These are phyloP conservation scores for Graphium colonna DNA, from an alignment of 2,888 invertebrate genomes.

Conservation along the genomic window DNA sequence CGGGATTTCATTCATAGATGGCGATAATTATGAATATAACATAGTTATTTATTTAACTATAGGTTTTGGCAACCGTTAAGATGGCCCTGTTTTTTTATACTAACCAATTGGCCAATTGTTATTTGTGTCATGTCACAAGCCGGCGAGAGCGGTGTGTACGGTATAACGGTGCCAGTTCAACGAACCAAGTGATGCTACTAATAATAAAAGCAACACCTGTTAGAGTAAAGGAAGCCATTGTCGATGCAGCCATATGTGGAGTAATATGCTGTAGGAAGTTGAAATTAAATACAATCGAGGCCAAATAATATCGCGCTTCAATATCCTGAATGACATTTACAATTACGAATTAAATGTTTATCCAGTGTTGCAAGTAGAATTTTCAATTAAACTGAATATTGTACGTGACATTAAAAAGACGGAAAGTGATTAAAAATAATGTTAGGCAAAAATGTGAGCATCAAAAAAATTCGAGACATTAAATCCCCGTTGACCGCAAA, in stretches of 20 bases:
- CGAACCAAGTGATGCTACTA: constrained; percentile 67
- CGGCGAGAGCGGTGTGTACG: constrained; percentile 70
- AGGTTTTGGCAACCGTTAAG: constrained; percentile 37
- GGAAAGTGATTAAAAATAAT: background rate
- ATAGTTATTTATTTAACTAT: constrained; percentile 12
- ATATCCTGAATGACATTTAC: background rate
- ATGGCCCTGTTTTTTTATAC: constrained; percentile 42
- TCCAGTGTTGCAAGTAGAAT: too few relatives aligned
- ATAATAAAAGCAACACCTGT: constrained; percentile 71
- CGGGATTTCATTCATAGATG: background rate
- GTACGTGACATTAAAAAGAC: too few relatives aligned
- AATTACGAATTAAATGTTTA: too few relatives aligned
- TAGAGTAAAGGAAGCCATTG: constrained; percentile 49
- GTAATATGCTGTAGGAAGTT: constrained; percentile 31
- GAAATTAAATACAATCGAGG: constrained; percentile 11
- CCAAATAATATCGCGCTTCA: background rate
- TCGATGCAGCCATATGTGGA: constrained; percentile 40
- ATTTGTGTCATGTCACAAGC: constrained; percentile 70
- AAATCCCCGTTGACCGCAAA: constrained; percentile 2
- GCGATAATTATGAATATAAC: background rate
- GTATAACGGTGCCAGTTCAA: constrained; percentile 74
- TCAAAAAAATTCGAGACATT: background rate
- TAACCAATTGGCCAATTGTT: constrained; percentile 63
- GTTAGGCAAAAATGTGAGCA: background rate
- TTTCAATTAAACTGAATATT: too few relatives aligned